A percentile compares a stretch with the other conserved stretches of the same genome.
Evolutionary conservation across 30 jellyfish, hydroid and myxozoan genomes (phyloP).

Genomic region (Aurelia sp.): DNA sequence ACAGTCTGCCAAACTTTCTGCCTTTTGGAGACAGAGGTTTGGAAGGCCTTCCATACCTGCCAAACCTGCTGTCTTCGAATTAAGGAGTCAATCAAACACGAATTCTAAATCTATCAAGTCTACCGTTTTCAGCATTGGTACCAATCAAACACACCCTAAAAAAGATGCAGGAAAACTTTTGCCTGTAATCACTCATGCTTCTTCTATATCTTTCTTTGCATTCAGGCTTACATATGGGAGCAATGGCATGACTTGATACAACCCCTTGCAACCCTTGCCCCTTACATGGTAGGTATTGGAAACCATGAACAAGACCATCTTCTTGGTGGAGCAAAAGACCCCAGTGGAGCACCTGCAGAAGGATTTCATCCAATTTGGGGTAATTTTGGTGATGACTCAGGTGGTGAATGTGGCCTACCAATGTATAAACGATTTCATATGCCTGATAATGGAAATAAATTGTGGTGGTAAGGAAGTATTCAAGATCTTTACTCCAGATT

Average conservation of each 20-base stretch:
- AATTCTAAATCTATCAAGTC: too few species aligned
- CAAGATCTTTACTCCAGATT: too few species aligned
- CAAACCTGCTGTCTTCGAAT: too few species aligned
- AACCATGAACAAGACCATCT: conserved; percentile 94
- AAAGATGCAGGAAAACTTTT: too few species aligned
- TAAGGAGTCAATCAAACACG: too few species aligned
- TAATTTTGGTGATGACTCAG: conserved; percentile 78
- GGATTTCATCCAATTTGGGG: conserved; percentile 91
- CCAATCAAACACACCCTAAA: too few species aligned
- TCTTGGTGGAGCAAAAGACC: conserved; percentile 87
- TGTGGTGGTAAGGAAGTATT: conserved; percentile 76
- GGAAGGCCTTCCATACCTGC: too few species aligned
- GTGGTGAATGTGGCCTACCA: conserved; percentile 97
- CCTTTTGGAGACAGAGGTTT: too few species aligned
- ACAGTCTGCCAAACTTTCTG: too few species aligned
- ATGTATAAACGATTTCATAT: conserved; percentile 85
- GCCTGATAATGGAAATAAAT: conserved; percentile 92
- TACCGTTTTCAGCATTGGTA: too few species aligned
- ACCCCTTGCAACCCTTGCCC: conserved; percentile 85
- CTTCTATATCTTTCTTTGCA: not conserved
- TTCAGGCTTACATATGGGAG: conserved; percentile 94
- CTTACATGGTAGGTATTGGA: conserved; percentile 93
- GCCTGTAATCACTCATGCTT: too few species aligned
- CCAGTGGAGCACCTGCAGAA: conserved; percentile 88
- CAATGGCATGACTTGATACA: conserved; percentile 77